Evolutionary conservation across 2,888 invertebrate genomes (phyloP).

Genomic region (Latheticus oryzae): DNA sequence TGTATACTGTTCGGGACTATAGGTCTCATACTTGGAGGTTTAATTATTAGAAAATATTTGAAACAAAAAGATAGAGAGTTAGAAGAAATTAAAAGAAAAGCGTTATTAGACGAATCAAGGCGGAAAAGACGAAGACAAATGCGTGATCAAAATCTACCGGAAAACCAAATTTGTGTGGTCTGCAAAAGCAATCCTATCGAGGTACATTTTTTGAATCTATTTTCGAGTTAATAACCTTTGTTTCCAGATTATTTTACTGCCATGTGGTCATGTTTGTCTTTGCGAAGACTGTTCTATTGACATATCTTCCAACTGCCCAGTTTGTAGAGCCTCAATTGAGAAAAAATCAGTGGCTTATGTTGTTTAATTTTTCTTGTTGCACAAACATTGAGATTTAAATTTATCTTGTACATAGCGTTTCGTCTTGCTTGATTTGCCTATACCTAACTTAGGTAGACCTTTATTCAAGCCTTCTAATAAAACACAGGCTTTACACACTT

Average conservation of each 20-base stretch:
- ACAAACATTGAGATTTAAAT: constrained; percentile 40
- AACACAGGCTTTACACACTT: constrained; percentile 96
- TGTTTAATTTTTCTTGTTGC: constrained; percentile 65
- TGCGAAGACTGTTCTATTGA: constrained; percentile 86
- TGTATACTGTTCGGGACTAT: constrained; percentile 70
- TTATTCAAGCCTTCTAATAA: constrained; percentile 94
- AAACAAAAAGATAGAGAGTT: constrained; percentile 67
- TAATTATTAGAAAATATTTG: constrained; percentile 67
- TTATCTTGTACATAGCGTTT: constrained; percentile 73
- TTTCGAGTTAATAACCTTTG: constrained; percentile 34
- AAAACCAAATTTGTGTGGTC: constrained; percentile 84
- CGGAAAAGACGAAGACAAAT: constrained; percentile 74
- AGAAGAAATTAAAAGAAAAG: constrained; percentile 71
- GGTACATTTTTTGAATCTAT: constrained; percentile 61
- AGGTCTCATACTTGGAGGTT: constrained; percentile 68
- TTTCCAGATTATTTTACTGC: constrained; percentile 81
- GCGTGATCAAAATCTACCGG: constrained; percentile 71
- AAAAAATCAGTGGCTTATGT: constrained; percentile 83
- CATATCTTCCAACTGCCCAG: constrained; percentile 79
- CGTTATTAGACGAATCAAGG: constrained; percentile 74
- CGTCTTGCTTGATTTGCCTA: constrained; percentile 88
- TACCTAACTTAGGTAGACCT: constrained; percentile 91
- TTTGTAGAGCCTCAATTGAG: constrained; percentile 79
- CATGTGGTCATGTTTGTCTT: constrained; percentile 91
- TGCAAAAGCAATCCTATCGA: constrained; percentile 88